A percentile compares a stretch with the other conserved stretches of the same genome.
Conservation (phyloP, 2,797 vertebrate genomes). For the Megaceryle alcyon region DNA sequence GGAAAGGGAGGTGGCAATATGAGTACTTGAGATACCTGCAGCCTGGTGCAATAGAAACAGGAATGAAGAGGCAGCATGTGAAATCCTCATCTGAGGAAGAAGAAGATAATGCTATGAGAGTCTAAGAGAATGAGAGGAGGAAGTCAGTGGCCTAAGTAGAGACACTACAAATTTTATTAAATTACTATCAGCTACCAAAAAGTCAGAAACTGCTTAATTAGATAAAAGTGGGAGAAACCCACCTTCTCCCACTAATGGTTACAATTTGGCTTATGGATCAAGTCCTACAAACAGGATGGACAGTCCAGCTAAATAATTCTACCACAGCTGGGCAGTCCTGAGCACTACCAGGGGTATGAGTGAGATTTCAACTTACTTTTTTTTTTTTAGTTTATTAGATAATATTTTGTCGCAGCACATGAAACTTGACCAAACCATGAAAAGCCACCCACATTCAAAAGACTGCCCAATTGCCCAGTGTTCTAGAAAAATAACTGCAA, state of each 20-base stretch:
- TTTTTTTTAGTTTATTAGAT: background rate
- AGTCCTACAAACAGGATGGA: background rate
- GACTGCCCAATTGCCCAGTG: accelerated
- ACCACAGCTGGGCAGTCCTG: background rate
- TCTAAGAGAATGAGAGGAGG: background rate
- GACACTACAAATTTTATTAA: background rate
- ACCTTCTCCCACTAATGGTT: background rate
- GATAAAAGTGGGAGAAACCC: background rate
- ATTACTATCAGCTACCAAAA: background rate
- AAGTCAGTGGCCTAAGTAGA: background rate
- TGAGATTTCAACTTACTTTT: background rate
- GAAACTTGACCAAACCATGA: background rate
- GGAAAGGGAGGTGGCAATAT: background rate
- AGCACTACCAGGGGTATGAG: background rate
- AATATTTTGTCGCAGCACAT: background rate
- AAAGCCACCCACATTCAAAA: background rate
- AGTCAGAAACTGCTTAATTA: background rate
- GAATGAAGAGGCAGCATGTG: background rate
- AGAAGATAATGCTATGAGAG: background rate
- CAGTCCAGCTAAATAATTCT: background rate
- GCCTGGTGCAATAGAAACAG: background rate
- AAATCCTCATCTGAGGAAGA: background rate
- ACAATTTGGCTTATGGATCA: background rate
- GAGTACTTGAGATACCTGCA: background rate
- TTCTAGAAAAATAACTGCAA: background rate